Evolutionary conservation across 2,888 invertebrate genomes (phyloP).

Genomic region (Acanthosoma haemorrhoidale): DNA sequence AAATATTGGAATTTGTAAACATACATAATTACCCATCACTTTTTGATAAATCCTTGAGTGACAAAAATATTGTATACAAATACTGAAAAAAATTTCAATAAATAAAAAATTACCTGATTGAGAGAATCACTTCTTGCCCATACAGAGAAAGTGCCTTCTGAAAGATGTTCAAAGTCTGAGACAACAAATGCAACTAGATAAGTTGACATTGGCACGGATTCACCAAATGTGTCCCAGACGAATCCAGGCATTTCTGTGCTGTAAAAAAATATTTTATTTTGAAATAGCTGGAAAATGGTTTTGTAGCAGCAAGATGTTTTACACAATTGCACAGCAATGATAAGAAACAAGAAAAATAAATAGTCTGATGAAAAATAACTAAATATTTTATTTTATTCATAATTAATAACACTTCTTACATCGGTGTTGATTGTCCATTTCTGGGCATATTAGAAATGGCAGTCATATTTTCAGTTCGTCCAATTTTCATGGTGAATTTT

Average conservation of each 20-base stretch:
- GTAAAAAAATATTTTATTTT: constrained; percentile 14
- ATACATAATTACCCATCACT: too few relatives aligned
- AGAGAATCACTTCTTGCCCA: constrained; percentile 72
- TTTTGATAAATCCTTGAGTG: too few relatives aligned
- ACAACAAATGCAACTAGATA: constrained; percentile 82
- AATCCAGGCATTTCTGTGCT: constrained; percentile 49
- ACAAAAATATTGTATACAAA: too few relatives aligned
- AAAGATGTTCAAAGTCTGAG: constrained; percentile 59
- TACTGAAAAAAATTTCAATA: too few relatives aligned
- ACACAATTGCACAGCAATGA: too few relatives aligned
- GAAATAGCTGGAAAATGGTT: too few relatives aligned
- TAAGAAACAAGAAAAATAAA: too few relatives aligned
- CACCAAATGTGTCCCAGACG: constrained; percentile 67
- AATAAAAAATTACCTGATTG: constrained; percentile 43
- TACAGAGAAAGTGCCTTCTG: constrained; percentile 56
- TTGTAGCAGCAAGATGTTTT: too few relatives aligned
- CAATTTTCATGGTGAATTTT: constrained; percentile 65
- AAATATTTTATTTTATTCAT: background rate
- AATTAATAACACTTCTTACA: constrained; percentile 29
- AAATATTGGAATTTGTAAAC: too few relatives aligned
- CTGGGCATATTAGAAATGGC: constrained; percentile 68
- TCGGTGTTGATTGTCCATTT: constrained; percentile 29
- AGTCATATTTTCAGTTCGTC: constrained; percentile 56
- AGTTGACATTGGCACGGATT: constrained; percentile 84
- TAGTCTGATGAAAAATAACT: too few relatives aligned